These are phyloP conservation scores for Melanitta fusca DNA, from an alignment of 2,797 vertebrate species.

Conservation along the genomic window DNA sequence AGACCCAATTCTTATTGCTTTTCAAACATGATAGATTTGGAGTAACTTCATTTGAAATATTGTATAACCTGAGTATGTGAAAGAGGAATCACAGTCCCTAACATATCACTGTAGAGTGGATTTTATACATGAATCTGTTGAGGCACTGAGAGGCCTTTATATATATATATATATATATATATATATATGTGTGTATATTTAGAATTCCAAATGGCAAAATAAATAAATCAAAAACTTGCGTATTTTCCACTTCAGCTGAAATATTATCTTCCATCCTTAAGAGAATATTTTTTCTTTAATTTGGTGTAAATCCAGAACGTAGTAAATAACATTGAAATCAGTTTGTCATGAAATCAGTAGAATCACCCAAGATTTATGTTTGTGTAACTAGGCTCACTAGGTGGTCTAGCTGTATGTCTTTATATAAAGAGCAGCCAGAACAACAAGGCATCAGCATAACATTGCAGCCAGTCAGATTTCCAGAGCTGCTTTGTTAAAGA, in stretches of 20 bases:
- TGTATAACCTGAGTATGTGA: not conserved
- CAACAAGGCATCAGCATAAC: not conserved
- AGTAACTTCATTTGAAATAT: not conserved
- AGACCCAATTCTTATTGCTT: not conserved
- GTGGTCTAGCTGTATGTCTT: not conserved
- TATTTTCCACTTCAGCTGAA: not conserved
- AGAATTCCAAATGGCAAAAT: slow-evolving; percentile 14
- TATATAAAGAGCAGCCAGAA: not conserved
- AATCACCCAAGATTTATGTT: not conserved
- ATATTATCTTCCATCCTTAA: not conserved
- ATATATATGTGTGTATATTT: no score
- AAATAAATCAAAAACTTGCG: slow-evolving; percentile 7
- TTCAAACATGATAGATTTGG: not conserved
- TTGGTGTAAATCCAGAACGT: not conserved
- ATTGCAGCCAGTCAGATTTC: not conserved
- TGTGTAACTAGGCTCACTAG: not conserved
- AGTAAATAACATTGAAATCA: not conserved
- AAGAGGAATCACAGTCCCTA: not conserved
- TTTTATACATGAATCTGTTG: slow-evolving; percentile 45
- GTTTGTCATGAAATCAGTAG: not conserved
- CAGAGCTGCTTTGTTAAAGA: not conserved
- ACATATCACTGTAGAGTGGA: not conserved
- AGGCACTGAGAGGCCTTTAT: not conserved
- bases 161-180: no score
- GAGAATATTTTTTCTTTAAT: not conserved